Evolutionary conservation across 2,797 vertebrate species (phyloP).

Genomic region (Tympanoctomys barrerae): DNA sequence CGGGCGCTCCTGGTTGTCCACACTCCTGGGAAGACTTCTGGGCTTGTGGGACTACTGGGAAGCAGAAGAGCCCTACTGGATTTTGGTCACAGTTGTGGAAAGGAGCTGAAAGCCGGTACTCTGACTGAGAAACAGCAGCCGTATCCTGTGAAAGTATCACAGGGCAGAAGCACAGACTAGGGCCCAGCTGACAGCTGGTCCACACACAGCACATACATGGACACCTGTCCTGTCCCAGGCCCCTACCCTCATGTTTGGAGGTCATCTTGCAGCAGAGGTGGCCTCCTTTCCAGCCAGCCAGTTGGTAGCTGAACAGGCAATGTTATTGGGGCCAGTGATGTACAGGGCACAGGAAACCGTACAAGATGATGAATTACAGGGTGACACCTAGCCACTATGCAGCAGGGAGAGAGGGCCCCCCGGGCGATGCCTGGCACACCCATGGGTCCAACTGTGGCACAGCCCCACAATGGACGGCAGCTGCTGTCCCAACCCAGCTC

Average conservation of each 20-base stretch:
- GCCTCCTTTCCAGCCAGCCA: background rate
- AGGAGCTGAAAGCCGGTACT: background rate
- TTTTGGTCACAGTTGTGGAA: background rate
- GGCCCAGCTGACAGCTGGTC: too few species aligned
- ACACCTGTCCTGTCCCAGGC: background rate
- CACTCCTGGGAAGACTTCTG: background rate
- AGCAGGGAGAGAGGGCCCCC: background rate
- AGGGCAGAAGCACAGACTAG: background rate
- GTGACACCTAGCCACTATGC: background rate
- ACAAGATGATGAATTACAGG: background rate
- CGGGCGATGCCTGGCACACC: background rate
- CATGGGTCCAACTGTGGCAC: background rate
- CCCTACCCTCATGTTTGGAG: background rate
- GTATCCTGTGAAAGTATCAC: background rate
- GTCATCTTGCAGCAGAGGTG: background rate
- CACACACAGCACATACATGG: background rate
- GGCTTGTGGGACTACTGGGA: background rate
- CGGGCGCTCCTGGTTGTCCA: background rate
- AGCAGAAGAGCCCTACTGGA: background rate
- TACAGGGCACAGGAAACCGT: background rate
- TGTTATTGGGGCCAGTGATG: background rate
- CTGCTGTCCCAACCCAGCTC: background rate
- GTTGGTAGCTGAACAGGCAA: background rate
- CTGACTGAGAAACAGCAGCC: background rate
- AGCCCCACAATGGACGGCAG: background rate